phyloP scores from a whole-genome alignment of 2,113 vertebrate species.

The Ceyx cyanopectus region DNA sequence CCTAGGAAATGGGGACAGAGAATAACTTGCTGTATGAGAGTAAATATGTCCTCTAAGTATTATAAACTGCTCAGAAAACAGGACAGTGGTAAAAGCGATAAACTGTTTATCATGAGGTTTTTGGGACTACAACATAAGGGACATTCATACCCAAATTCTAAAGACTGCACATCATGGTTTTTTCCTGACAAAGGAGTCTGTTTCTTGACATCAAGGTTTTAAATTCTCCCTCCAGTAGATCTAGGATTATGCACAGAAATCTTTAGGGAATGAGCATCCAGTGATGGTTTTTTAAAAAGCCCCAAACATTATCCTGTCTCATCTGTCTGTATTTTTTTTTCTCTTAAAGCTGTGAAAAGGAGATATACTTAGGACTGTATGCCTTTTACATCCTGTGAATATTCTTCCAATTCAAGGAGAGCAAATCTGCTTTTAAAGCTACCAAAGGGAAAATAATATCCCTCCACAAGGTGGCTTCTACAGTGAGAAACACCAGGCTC shows the following conservation, averaged over 20 bases:
- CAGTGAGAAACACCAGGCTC: neutral
- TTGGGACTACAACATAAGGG: neutral
- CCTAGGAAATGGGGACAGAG: neutral
- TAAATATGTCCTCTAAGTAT: neutral
- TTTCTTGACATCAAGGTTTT: neutral
- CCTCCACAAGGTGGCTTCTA: slow-evolving; percentile 39
- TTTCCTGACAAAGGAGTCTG: neutral
- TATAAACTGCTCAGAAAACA: neutral
- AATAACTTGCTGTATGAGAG: neutral
- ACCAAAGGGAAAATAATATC: slow-evolving; percentile 15
- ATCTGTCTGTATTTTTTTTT: neutral
- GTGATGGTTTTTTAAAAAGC: neutral
- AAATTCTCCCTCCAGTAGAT: neutral
- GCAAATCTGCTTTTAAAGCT: slow-evolving; percentile 5
- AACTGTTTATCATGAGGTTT: neutral
- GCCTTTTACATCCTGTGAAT: neutral
- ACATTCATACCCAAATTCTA: neutral
- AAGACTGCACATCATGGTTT: fast-evolving
- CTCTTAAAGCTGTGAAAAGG: neutral
- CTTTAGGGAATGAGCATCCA: neutral
- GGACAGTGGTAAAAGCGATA: neutral
- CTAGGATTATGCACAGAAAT: neutral
- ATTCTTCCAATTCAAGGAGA: neutral
- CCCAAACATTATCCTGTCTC: neutral
- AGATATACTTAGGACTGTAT: neutral